Conservation (phyloP, 2,113 vertebrate genomes). For the Callaeas wilsoni region DNA sequence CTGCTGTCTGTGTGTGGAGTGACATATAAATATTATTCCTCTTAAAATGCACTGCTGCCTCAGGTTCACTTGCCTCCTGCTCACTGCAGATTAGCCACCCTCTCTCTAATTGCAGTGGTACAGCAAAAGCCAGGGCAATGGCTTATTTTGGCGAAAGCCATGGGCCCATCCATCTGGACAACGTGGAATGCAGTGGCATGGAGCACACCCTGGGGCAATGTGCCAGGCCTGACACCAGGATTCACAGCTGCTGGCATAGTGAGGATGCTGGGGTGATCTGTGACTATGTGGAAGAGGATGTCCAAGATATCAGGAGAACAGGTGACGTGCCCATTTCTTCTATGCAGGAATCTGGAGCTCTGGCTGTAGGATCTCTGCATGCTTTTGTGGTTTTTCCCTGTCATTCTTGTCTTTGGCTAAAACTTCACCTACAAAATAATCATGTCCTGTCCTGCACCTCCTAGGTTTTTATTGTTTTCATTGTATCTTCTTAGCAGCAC, state of each 20-base stretch:
- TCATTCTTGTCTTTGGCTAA: not conserved
- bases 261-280: constrained; percentile 83
- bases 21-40: not conserved
- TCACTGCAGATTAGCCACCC: not conserved
- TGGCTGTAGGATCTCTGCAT: not conserved
- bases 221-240: constrained; percentile 68
- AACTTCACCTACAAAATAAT: not conserved
- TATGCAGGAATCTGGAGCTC: not conserved
- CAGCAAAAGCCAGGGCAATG: constrained; percentile 76
- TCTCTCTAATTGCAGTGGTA: constrained; percentile 72
- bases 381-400: not conserved
- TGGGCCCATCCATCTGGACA: constrained; percentile 81
- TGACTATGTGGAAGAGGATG: constrained; percentile 69
- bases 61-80: not conserved
- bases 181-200: constrained; percentile 83
- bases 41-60: not conserved
- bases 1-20: not conserved
- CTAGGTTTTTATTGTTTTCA: not conserved
- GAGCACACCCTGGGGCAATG: constrained; percentile 78
- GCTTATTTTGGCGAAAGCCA: constrained; percentile 81
- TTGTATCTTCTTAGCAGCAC: not conserved
- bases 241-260: constrained; percentile 77
- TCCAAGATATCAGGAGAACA: constrained; percentile 55
- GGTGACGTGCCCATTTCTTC: not conserved
- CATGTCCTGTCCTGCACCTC: not conserved